These are phyloP conservation scores for Andrena praecox DNA, from an alignment of 2,888 invertebrate species.

Conservation along the genomic window DNA sequence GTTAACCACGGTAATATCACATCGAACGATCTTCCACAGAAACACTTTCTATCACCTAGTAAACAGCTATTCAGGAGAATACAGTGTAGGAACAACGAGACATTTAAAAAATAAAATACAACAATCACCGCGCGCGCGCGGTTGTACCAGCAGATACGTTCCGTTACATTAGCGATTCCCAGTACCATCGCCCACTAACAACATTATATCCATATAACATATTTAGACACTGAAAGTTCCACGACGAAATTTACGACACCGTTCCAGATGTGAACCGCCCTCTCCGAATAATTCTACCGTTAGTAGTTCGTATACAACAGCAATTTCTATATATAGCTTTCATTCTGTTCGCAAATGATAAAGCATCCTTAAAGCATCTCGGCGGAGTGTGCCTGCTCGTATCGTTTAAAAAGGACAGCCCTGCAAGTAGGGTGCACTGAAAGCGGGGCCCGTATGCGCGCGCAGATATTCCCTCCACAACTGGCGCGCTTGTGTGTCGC, in stretches of 20 bases:
- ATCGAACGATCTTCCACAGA: conserved; percentile 43
- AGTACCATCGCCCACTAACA: conserved; percentile 5
- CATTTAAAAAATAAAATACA: conserved; percentile 54
- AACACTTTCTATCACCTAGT: conserved; percentile 17
- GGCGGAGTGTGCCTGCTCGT: not conserved
- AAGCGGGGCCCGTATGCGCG: not conserved
- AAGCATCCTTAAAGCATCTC: too few species aligned
- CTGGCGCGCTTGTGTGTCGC: not conserved
- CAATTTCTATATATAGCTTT: not conserved
- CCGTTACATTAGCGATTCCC: conserved; percentile 21
- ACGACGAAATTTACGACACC: conserved; percentile 18
- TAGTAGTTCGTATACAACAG: not conserved
- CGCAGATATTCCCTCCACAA: not conserved
- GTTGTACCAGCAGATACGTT: conserved; percentile 25
- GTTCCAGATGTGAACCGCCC: not conserved
- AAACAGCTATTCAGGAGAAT: conserved; percentile 48
- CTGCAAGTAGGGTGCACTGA: conserved; percentile 6
- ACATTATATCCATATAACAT: not conserved
- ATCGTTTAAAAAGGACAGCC: not conserved
- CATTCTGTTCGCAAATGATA: not conserved
- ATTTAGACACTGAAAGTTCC: conserved; percentile 15
- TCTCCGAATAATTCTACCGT: not conserved
- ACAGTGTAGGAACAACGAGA: conserved; percentile 57
- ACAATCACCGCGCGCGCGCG: conserved; percentile 8
- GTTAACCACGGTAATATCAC: conserved; percentile 53